Base-by-base conservation (phyloP, 2,113 vertebrate species). In the Corythornis vintsioides region DNA sequence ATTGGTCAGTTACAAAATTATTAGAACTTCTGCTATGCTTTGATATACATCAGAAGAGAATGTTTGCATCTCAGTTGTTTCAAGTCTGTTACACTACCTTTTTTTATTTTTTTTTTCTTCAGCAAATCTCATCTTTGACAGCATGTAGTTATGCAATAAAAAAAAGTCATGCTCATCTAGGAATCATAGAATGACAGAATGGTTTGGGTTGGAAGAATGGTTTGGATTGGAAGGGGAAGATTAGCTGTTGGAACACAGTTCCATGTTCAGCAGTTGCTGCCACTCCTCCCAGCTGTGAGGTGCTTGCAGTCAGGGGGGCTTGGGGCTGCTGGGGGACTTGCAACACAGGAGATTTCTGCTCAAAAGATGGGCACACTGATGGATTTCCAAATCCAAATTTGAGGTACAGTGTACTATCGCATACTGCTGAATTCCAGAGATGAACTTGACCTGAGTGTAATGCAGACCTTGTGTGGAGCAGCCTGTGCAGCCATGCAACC, bases 371-470 rank as follows among this genome's bases (percentile, higher is more conserved):
- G 26, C 40, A n/a, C 7, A 0, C 40, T 26, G 50, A 26, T 84
- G 85, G 9, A 11, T 31, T 47, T 53, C 80, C 26, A 38, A 38
- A 78, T 29, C 38, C 47, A 43, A 2, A 12, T 3, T 33, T 50
- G 60, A 48, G 81, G 48, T 43, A 25, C 26, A 9, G 57, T 17
- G 3, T 14, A 16, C 8, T 13, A 4, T 29, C 66, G 15, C 0
- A 0, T 1, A 2, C 3, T n/a, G 21, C 42, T 21, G 69, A 40
- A 24, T 72, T 25, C 11, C 35, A 20, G 72, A 29, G 86, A 64
- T 40, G 72, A 20, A 6, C 0, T 4, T 50, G 57, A 12, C 42
- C 59, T 0, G 12, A 21, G 47, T 6, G 38, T 25, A n/a, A 21
- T 6, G 20, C 56, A n/a, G 35, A 15, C 13, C 56, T 14, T 26